Evolutionary conservation across 2,113 vertebrate genomes (phyloP), one percentile per base, ranked within the genome.

Genomic region (Abramis brama): DNA sequence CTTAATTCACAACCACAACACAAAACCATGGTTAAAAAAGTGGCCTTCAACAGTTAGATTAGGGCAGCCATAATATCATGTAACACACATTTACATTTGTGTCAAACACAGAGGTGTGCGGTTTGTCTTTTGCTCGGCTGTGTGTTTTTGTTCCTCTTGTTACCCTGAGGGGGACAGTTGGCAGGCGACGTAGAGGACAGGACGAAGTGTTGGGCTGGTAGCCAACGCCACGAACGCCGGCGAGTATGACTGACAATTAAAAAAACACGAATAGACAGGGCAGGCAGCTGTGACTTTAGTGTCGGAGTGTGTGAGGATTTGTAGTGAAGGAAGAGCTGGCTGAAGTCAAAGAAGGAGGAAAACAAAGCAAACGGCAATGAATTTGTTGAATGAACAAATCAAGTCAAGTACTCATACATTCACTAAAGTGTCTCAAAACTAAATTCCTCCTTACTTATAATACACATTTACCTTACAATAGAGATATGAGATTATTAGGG

Each of bases 171-270:
- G 85, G 52, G 30, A 86, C 82, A 83, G 52, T 86, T 86, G 85
- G 85, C 85, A 86, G 77, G 33, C 55, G 66, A 45, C 19, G 62
- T 79, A 57, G 64, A 85, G 76, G 85, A 86, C 76, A 62, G 77
- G 77, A 86, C 66, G 52, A 47, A 79, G 36, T 23, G 52, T 75
- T 59, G 81, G 81, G 80, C 74, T 33, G 73, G 33, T 70, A 70
- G 59, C 86, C 82, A 79, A 80, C 11, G 57, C 50, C 77, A 75
- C 82, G 12, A 85, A 75, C 36, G 19, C 23, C 5, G 36, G 52
- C 25, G 59, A 47, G 43, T 50, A 79, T 87, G 83, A 87, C 23
- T 84, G 86, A 85, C 86, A 85, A 85, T 85, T 80, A 79, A 81
- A 85, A 85, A 74, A 87, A 87, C 83, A 82, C 17, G 59, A 66